Percentiles rank a stretch among this genome's conserved stretches.
Evolutionary conservation across 2,888 invertebrate genomes (phyloP).

Genomic region (Drosophila buzzatii): DNA sequence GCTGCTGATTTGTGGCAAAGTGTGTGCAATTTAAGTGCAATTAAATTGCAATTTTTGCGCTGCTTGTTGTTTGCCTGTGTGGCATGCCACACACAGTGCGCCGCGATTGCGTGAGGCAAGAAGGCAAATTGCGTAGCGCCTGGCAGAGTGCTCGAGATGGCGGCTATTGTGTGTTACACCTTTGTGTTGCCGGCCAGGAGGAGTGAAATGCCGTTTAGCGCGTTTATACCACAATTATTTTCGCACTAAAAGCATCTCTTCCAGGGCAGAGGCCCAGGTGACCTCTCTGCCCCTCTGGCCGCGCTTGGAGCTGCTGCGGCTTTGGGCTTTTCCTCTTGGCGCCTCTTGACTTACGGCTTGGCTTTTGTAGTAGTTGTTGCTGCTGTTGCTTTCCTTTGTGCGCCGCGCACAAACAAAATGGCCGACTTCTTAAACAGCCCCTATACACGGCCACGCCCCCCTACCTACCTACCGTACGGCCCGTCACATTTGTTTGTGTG

Average conservation of each 20-base stretch:
- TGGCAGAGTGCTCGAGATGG: slow-evolving; percentile 19
- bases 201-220: slow-evolving; percentile 55
- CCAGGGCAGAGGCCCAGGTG: too few species aligned
- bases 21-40: slow-evolving; percentile 82
- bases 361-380: slow-evolving; percentile 40
- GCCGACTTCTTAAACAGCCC: slow-evolving; percentile 61
- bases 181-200: slow-evolving; percentile 50
- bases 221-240: slow-evolving; percentile 72
- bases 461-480: not conserved
- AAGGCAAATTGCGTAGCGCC: slow-evolving; percentile 46
- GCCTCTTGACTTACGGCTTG: slow-evolving; percentile 44
- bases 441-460: slow-evolving; percentile 15
- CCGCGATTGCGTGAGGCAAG: slow-evolving; percentile 26
- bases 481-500: slow-evolving; percentile 19
- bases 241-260: slow-evolving; percentile 69
- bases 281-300: not conserved
- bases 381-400: slow-evolving; percentile 67
- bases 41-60: slow-evolving; percentile 73
- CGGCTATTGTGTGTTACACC: slow-evolving; percentile 58
- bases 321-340: slow-evolving; percentile 55
- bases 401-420: slow-evolving; percentile 69
- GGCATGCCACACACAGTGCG: slow-evolving; percentile 62
- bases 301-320: not conserved
- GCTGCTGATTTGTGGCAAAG: slow-evolving; percentile 72
- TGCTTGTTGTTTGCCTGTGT: not conserved